Base-by-base conservation (phyloP, 2,113 vertebrate genomes). In the Tachycineta bicolor region DNA sequence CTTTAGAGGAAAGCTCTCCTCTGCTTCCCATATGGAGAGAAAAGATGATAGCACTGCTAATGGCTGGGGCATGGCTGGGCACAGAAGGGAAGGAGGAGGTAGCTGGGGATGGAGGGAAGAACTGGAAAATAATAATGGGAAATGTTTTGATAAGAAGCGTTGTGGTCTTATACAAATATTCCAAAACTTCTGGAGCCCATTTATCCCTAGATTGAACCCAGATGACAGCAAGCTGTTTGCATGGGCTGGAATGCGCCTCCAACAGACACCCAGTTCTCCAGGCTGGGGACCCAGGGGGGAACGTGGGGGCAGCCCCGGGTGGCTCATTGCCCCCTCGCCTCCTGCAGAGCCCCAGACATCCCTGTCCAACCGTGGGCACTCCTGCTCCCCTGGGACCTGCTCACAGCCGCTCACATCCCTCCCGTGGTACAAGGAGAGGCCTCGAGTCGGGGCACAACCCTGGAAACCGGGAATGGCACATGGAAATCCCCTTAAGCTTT, bases 61-160 rank as follows among this genome's bases (percentile, higher is more conserved):
- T 52, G 77, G 65, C 41, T 79, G 78, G 91, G 89, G 49, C 77
- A 84, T 23, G 39, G 77, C 83, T 56, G 65, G 13, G 62, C 89
- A 89, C 81, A 6, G 2, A 49, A 43, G 55, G 75, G 81, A 91
- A 73, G 74, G 78, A 95, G 91, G 89, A 96, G 94, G 93, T 87
- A 95, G 78, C 87, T 90, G 82, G 59, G 74, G 63, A 75, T 41
- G 69, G 77, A 81, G 89, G 58, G 43, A 50, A 91, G 69, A 31
- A 31, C 60, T 93, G 71, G 94, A 91, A 94, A 95, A 95, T 91
- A 94, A 85, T 76, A 96, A 87, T 81, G 89, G 94, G 93, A 96
- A 95, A 85, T 93, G 93, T 95, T 95, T 96, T 96, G 93, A 96
- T 96, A 96, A 96, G 94, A 92, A 96, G 67, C 10, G 1, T 74